A percentile compares a stretch with the other conserved stretches of the same genome.
phyloP scores from a whole-genome alignment of 2,113 vertebrate species.

The Pedionomus torquatus region DNA sequence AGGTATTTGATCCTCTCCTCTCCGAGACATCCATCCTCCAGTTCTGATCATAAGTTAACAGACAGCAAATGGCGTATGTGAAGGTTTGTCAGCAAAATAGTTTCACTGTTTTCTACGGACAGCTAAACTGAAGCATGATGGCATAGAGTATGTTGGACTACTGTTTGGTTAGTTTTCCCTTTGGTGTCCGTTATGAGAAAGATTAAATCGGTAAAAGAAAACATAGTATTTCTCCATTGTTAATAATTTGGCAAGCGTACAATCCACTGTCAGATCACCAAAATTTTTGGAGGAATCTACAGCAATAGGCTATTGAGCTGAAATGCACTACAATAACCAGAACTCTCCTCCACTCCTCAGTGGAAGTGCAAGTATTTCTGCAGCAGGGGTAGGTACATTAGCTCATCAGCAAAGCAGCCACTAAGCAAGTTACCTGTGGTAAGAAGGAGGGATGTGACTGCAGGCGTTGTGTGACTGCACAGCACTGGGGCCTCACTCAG shows the following conservation, averaged over 20 bases:
- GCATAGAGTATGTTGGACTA: neutral
- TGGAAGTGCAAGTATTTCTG: neutral
- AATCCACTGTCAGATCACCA: neutral
- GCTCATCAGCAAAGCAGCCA: conserved; percentile 58
- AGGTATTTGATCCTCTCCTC: neutral
- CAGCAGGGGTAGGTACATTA: conserved; percentile 4
- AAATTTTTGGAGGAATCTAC: neutral
- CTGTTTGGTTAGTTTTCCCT: neutral
- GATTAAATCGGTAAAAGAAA: neutral
- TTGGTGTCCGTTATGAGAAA: neutral
- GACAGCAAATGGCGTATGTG: neutral
- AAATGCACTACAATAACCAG: conserved; percentile 29
- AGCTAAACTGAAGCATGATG: neutral
- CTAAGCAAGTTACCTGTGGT: neutral
- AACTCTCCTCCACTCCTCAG: neutral
- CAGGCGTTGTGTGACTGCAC: neutral
- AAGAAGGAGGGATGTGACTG: neutral
- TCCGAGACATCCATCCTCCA: neutral
- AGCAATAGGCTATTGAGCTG: neutral
- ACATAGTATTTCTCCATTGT: neutral
- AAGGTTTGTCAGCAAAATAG: conserved; percentile 13
- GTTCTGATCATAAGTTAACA: neutral
- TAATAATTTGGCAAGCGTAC: neutral
- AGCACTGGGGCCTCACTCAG: neutral
- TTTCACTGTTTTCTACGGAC: neutral